Base-by-base conservation (phyloP, 2,797 vertebrate species). In the Poecile montanus region DNA sequence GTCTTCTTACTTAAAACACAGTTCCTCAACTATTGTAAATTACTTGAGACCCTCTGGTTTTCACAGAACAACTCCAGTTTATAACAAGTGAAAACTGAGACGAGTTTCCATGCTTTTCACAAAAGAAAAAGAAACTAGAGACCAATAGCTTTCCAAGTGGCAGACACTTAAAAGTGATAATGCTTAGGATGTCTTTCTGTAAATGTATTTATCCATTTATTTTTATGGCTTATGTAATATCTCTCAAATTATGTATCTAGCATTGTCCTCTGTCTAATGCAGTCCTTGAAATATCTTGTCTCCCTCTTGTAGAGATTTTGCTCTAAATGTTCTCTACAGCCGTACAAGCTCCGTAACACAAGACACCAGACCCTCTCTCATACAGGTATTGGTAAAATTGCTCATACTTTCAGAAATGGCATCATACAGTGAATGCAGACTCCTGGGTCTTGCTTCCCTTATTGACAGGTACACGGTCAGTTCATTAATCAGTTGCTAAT, bases 401-500 rank as follows among this genome's bases (percentile, higher is more conserved):
- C 30, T 75, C 48, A 50, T 65, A 38, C 38, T 65, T 77, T 77
- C 66, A 86, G 42, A 73, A 94, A 36, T n/a, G 11, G 22, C 10
- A 74, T 53, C 20, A 36, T 36, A 32, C 9, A n/a, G 48, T 47
- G 30, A 53, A 71, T 40, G 20, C 8, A 71, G 66, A 62, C 42
- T 76, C 29, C 32, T 74, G 22, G 2, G 19, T 75, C 62, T 56
- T 79, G 13, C 93, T 88, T 93, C 26, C 48, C 34, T 88, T 51
- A 65, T 51, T 94, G 78, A 74, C 61, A 80, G 29, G 38, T 62
- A 63, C n/a, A 7, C 17, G 85, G 75, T 15, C 54, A 54, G 68
- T 71, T 87, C 50, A 83, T 92, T 83, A 88, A 87, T 88, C 72
- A 85, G 38, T 56, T 19, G 11, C 27, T 91, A 61, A 89, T 91